Base-by-base conservation (phyloP, 1,140 invertebrate genomes). In the Formica exsecta region DNA sequence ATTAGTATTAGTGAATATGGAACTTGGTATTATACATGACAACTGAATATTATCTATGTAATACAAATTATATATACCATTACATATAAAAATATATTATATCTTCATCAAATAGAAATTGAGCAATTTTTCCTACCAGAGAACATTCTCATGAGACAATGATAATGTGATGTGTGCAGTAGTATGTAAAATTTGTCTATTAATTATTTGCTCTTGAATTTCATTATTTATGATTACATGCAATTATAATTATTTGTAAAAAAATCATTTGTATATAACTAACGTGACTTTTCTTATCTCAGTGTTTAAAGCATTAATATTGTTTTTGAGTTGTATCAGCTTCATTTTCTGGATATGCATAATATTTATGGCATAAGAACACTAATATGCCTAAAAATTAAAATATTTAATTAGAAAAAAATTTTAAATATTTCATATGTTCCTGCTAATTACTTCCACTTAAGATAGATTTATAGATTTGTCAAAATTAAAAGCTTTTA, bases 371-470 rank as follows among this genome's bases (percentile, higher is more conserved):
- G 1, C 13, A 5, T 73, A 54, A 36, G 2, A 73, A 36, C 1
- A 32, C 32, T 54, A 54, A 54, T 32, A 51, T 51, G 3, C 13
- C 1, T 59, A 74, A 59, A 22, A 38, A 57, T n/a, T n/a, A 64
- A 76, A 75, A 64, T 76, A 44, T 41, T 57, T 59, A 13, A n/a
- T 22, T 62, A 41, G 25, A 76, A 76, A 3, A 32, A 32, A 71
- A 19, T 71, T 32, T 36, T 6, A 32, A 71, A 54, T 54, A 19
- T n/a, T 19, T 32, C 2, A 54, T 11, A 29, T 51, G 11, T 54
- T 54, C 22, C 6, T 66, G 3, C 4, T 13, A 29, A 32, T 0
- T 48, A 29, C 44, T 44, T 64, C n/a, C 16, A 51, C 5, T 59
- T 38, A 19, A 25, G 41, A 29, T 29, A 29, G 25, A 29, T 29